Base-by-base conservation (phyloP, 2,888 invertebrate species). In the Pimpla rufipes region DNA sequence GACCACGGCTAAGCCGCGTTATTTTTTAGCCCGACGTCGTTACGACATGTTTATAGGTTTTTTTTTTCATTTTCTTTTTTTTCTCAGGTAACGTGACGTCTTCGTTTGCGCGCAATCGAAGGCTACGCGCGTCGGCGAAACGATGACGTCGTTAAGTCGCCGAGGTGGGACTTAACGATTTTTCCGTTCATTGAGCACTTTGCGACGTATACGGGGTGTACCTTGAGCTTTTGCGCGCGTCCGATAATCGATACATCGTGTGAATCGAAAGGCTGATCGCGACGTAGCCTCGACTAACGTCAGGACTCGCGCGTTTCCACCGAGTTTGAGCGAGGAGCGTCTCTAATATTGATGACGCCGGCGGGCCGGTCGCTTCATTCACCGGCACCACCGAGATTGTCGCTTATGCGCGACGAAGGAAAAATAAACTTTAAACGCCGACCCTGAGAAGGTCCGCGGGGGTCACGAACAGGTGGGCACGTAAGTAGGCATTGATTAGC, bases 221-320 rank as follows among this genome's bases (percentile, higher is more conserved):
- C 40, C 3, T 29, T 29, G 29, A 29, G n/a, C n/a, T n/a, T n/a
- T n/a, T n/a, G n/a, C n/a, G n/a, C n/a, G n/a, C n/a, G n/a, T n/a
- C 70, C 76, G 52, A 80, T 83, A 83, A 80, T 83, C 79, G 67
- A 83, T 83, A 73, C 29, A 29, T 7, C 71, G 23, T 52, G 71
- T 42, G 71, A 83, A 77, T 77, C 40, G 40, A 29, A 47, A 59
- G 52, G 62, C 73, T 77, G 45, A 73, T 40, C 7, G 18, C 74
- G 71, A 68, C 68, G 78, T 47, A 64, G 64, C 57, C 81, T 71
- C 71, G 62, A 18, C 50, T 64, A 82, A 82, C 82, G 37, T 68
- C 68, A 18, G 62, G 37, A 68, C 29, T 16, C 16, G 11, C 13
- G 13, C 23, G 11, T 29, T 23, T 29, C 3, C n/a, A 35, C 7